phyloP scores from a whole-genome alignment of 2,888 invertebrate genomes.

The Plebejus argus region DNA sequence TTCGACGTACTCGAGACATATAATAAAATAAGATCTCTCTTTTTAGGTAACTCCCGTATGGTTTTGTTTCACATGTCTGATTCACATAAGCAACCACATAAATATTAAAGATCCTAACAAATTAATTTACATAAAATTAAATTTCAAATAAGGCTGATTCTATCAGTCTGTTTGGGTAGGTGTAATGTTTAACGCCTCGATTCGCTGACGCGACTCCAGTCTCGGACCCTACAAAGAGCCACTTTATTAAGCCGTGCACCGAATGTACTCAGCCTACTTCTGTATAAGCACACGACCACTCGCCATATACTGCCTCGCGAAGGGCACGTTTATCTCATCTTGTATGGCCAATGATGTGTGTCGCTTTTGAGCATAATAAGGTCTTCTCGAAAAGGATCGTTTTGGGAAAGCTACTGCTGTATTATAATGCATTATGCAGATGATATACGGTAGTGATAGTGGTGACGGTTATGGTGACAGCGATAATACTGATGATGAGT shows the following conservation, averaged over 20 bases:
- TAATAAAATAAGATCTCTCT: not conserved
- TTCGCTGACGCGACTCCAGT: constrained; percentile 34
- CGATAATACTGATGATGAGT: not conserved
- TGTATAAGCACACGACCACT: constrained; percentile 54
- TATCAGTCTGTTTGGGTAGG: not conserved
- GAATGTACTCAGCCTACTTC: constrained; percentile 62
- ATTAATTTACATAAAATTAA: not conserved
- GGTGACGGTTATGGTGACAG: not conserved
- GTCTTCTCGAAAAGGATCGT: not conserved
- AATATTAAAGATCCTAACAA: too few relatives aligned
- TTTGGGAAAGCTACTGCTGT: not conserved
- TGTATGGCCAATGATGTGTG: constrained; percentile 40
- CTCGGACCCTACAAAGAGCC: constrained; percentile 40
- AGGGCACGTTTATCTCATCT: constrained; percentile 55
- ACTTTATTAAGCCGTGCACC: constrained; percentile 51
- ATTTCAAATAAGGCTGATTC: not conserved
- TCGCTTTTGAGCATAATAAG: constrained; percentile 23
- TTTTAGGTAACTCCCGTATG: not conserved
- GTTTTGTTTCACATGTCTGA: too few relatives aligned
- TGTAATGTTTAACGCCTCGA: not conserved
- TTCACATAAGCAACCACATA: too few relatives aligned
- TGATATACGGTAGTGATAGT: not conserved
- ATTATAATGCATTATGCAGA: too few relatives aligned
- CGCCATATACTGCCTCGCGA: constrained; percentile 53
- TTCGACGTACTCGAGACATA: not conserved